Percentiles rank a stretch among this genome's conserved stretches.
These are phyloP conservation scores for Eretmocerus hayati DNA, from an alignment of 2,888 invertebrate genomes.

Conservation along the genomic window DNA sequence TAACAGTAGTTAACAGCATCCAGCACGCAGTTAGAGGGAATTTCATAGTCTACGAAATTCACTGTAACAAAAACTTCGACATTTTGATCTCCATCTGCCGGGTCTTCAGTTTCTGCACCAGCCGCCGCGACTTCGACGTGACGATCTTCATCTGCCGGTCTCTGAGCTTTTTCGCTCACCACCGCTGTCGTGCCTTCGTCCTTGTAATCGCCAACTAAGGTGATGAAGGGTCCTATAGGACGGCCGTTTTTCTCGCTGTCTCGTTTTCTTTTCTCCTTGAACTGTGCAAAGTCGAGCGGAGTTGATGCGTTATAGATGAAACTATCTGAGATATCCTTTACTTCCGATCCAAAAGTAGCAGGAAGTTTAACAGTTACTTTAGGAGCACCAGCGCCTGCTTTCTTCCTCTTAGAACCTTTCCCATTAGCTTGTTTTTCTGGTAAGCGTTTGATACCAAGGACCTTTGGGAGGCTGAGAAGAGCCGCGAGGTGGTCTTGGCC, in stretches of 20 bases:
- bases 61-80: not conserved
- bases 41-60: not conserved
- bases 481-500: not conserved
- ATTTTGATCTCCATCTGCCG: not conserved
- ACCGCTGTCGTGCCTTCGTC: too few species aligned
- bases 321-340: not conserved
- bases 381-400: too few species aligned
- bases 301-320: not conserved
- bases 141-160: too few species aligned
- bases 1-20: constrained; percentile 19
- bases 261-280: not conserved
- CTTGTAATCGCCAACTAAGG: not conserved
- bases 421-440: too few species aligned
- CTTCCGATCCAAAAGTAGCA: not conserved
- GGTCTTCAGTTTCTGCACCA: too few species aligned
- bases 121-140: too few species aligned
- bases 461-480: not conserved
- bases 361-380: not conserved
- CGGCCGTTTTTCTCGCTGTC: not conserved
- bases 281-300: not conserved
- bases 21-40: constrained; percentile 2
- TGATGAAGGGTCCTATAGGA: not conserved
- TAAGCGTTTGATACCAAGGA: too few species aligned
- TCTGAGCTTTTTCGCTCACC: too few species aligned
- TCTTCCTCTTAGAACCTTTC: too few species aligned